Conservation (phyloP, 1,140 invertebrate genomes). For the Oedothorax gibbosus region DNA sequence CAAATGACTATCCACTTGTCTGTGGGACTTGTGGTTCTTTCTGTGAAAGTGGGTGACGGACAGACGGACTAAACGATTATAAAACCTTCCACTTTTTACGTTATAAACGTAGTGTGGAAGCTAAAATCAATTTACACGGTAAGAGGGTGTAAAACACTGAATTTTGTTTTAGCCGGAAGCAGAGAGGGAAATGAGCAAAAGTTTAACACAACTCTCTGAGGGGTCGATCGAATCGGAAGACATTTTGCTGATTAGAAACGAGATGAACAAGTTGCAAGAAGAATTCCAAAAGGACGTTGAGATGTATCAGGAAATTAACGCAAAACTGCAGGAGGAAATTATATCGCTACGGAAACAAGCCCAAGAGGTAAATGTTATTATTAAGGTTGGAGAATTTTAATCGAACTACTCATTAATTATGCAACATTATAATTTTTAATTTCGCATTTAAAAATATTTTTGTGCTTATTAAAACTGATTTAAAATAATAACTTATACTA, state of each 20-base stretch:
- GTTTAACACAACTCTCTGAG: slow-evolving; percentile 14
- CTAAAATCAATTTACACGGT: no score
- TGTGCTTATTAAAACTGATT: background rate
- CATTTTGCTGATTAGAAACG: slow-evolving; percentile 27
- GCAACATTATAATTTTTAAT: no score
- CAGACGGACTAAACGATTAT: no score
- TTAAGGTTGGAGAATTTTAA: no score
- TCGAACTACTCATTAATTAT: no score
- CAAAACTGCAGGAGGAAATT: slow-evolving; percentile 23
- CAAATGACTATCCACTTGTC: no score
- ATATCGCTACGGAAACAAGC: slow-evolving; percentile 1
- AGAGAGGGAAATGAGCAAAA: slow-evolving; percentile 7
- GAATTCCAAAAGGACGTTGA: slow-evolving; percentile 53
- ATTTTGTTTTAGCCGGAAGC: background rate
- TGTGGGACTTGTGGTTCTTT: no score
- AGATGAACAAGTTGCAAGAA: slow-evolving; percentile 44
- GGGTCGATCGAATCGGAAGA: slow-evolving; percentile 37
- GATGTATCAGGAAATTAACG: slow-evolving; percentile 45
- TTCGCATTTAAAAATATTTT: background rate
- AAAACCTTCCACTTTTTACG: no score
- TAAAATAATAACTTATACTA: background rate
- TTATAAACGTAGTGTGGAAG: no score
- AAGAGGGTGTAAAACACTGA: no score
- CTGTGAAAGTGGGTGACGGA: no score
- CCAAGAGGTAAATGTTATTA: slow-evolving; percentile 17